A percentile compares a stretch with the other conserved stretches of the same genome.
Evolutionary conservation across 2,888 invertebrate genomes (phyloP).

Genomic region (Lepidocyrtoides sp.): DNA sequence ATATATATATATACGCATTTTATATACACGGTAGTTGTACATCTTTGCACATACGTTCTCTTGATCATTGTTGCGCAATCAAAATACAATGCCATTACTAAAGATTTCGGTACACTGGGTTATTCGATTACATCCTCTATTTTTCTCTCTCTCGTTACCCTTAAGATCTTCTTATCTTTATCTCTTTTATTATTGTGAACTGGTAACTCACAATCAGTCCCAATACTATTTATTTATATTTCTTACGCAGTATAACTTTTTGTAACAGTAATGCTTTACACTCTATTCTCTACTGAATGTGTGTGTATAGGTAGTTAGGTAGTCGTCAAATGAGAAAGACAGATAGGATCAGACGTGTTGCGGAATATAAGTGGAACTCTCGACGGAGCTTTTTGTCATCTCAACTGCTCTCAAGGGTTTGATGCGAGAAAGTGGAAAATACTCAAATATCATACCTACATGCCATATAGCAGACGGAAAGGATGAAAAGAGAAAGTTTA

Average conservation of each 20-base stretch:
- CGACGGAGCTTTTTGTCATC: conserved; percentile 69
- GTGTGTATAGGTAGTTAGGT: neutral
- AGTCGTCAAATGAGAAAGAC: conserved; percentile 6
- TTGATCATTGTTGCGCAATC: neutral
- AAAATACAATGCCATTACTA: neutral
- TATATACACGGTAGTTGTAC: too few relatives aligned
- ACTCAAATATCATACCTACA: conserved; percentile 48
- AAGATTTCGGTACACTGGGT: too few relatives aligned
- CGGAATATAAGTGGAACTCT: conserved; percentile 67
- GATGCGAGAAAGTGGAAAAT: conserved; percentile 53
- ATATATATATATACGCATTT: neutral
- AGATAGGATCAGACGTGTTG: conserved; percentile 52
- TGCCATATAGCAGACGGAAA: neutral
- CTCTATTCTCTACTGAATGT: too few relatives aligned
- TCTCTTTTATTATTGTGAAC: too few relatives aligned
- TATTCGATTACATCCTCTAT: too few relatives aligned
- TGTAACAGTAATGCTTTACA: too few relatives aligned
- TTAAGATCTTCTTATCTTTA: too few relatives aligned
- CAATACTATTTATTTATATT: too few relatives aligned
- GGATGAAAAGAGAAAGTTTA: conserved; percentile 21
- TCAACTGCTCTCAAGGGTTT: conserved; percentile 71
- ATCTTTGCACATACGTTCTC: too few relatives aligned
- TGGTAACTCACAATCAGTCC: neutral
- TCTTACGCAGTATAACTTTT: too few relatives aligned
- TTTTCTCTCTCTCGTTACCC: too few relatives aligned